These are phyloP conservation scores for Serinus canaria DNA, from an alignment of 2,113 vertebrate species.

Conservation along the genomic window DNA sequence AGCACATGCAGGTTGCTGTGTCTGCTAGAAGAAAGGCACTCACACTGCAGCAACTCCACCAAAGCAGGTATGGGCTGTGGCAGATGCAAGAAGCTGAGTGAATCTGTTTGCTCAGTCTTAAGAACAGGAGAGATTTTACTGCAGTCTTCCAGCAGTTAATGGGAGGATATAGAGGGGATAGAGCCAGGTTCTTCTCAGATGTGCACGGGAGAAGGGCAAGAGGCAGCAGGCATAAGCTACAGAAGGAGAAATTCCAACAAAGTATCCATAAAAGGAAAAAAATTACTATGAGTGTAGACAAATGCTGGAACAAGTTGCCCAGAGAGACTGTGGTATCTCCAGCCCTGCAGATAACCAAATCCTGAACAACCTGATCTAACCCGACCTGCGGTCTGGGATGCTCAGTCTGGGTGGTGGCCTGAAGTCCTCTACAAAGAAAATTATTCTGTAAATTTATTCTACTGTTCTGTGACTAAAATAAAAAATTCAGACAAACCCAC, in stretches of 20 bases:
- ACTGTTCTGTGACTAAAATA: not conserved
- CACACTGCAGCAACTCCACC: not conserved
- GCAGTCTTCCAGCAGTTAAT: not conserved
- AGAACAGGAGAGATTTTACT: not conserved
- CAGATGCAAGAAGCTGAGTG: not conserved
- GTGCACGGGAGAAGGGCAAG: not conserved
- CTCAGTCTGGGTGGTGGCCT: not conserved
- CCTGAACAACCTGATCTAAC: not conserved
- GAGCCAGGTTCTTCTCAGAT: not conserved
- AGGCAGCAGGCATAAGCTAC: not conserved
- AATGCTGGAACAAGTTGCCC: not conserved
- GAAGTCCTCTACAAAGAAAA: not conserved
- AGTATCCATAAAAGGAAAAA: not conserved
- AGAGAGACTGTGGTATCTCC: not conserved
- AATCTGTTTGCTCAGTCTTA: not conserved
- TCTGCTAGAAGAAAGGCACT: not conserved
- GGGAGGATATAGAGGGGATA: not conserved
- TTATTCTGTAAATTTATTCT: not conserved
- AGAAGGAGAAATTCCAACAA: not conserved
- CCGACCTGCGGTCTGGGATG: fast-evolving
- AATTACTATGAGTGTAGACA: not conserved
- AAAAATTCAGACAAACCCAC: not conserved
- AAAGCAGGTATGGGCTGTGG: not conserved
- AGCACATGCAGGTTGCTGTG: too few species aligned
- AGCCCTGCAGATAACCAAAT: not conserved